Base-by-base conservation (phyloP, 1,140 invertebrate genomes). In the Andricus grossulariae region DNA sequence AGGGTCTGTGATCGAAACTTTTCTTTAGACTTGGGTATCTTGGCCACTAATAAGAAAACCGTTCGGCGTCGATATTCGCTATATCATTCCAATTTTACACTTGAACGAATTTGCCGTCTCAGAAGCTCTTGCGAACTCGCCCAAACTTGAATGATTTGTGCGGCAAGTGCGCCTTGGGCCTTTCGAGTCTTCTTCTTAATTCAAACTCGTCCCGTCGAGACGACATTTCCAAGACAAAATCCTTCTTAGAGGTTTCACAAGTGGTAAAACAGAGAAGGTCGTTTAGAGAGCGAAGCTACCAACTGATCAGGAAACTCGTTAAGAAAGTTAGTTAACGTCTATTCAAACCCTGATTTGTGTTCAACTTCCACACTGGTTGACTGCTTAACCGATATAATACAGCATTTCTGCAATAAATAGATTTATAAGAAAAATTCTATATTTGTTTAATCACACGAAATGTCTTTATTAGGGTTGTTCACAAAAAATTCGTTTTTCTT, bases 1-100 rank as follows among this genome's bases (percentile, higher is more conserved):
- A 77, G 77, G 78, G 76, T 82, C 79, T 78, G 82, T 80, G 83
- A 84, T 84, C 80, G 81, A 83, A 88, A 88, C 81, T 88, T 88
- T 84, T 73, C 57, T 75, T 76, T 73, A 71, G 77, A 73, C 78
- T 77, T 78, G 52, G 52, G 71, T 51, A 78, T 55, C 21, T 76
- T 55, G 81, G 72, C 80, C 76, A 79, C 50, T 72, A 71, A 72
- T 49, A 73, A 79, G 74, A 73, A 55, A 66, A 74, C 54, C 72
- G 15, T 71, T 71, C 57, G 79, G 78, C 82, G 79, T 52, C 77
- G 66, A 75, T 78, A 82, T 83, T 77, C 84, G 82, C 84, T 87
- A 89, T 89, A 90, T 89, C 89, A 88, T 89, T 87, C 84, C 89
- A 89, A 90, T 90, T 90, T 89, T 87, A 88, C 86, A 86, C 84